phyloP scores from a whole-genome alignment of 2,113 vertebrate genomes.

The Catharus minimus region DNA sequence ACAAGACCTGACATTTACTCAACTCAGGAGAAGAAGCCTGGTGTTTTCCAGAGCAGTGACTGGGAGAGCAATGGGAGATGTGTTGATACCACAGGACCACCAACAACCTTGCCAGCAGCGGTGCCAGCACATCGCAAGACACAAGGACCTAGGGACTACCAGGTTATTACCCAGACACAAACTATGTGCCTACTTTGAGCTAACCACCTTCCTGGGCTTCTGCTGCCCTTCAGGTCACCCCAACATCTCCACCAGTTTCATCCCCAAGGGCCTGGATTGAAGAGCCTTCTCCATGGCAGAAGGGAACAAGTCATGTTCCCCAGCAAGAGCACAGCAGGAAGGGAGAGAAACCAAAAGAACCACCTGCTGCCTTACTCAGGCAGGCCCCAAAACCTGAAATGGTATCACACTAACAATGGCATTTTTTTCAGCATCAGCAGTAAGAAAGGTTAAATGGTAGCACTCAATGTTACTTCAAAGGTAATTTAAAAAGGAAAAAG shows the following conservation, averaged over 20 bases:
- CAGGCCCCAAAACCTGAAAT: not conserved
- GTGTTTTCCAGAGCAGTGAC: not conserved
- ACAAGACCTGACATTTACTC: not conserved
- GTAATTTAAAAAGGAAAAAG: not conserved
- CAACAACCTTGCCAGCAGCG: not conserved
- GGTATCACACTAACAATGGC: not conserved
- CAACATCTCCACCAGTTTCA: not conserved
- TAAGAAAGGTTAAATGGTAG: not conserved
- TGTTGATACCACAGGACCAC: not conserved
- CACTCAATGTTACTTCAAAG: not conserved
- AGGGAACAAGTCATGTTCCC: not conserved
- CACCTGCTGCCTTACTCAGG: not conserved
- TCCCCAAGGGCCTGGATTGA: rapidly evolving
- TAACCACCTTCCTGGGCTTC: not conserved
- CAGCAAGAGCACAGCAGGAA: not conserved
- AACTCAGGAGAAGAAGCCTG: not conserved
- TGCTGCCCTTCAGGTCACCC: not conserved
- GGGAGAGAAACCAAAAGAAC: not conserved
- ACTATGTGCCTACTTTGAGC: not conserved
- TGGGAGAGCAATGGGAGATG: not conserved
- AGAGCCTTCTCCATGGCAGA: not conserved
- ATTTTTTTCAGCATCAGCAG: not conserved
- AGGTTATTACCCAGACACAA: not conserved
- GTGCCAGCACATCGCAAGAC: not conserved
- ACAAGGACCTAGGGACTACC: not conserved